Evolutionary conservation across 2,113 vertebrate species (phyloP), one percentile per base, ranked within the genome.

Genomic region (Gymnogyps californianus): DNA sequence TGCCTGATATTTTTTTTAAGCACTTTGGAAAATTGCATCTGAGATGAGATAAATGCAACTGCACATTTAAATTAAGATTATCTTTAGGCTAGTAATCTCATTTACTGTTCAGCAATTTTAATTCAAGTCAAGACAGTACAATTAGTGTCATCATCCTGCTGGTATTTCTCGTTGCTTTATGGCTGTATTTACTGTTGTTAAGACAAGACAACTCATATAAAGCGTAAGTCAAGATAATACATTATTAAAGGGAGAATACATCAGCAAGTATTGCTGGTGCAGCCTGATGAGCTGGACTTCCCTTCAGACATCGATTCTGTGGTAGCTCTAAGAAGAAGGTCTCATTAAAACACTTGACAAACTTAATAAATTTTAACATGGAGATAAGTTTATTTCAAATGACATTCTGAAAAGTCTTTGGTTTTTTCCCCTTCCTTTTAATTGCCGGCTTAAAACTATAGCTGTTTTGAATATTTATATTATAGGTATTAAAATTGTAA

Each of bases 111-210:
- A 98, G 96, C 95, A 97, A 98, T 98, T 98, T 97, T 98, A 97
- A 97, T 98, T 98, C 98, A 91, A 98, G 96, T 97, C 90, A 95
- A 98, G 96, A 89, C 90, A 83, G 96, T 96, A 87, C 97, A 98
- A 98, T 98, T 98, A 98, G 96, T 98, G 97, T 97, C 98, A 98
- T 94, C 84, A 96, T 97, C 96, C 96, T 96, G 92, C 97, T 96
- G 95, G 93, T 95, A 96, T 97, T 98, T 97, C 97, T 98, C 90
- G 61, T 95, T 96, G 96, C 97, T 98, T 97, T 97, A 94, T 95
- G 93, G 93, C 96, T 98, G 97, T 98, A 96, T 98, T 99, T 98
- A 98, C 97, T 95, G 96, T 98, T 98, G 98, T 99, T 98, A 98
- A 98, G 98, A 98, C 91, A 94, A 97, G 97, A 88, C 95, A 97